phyloP scores from a whole-genome alignment of 1,140 invertebrate species.

The Drosophila guanche region DNA sequence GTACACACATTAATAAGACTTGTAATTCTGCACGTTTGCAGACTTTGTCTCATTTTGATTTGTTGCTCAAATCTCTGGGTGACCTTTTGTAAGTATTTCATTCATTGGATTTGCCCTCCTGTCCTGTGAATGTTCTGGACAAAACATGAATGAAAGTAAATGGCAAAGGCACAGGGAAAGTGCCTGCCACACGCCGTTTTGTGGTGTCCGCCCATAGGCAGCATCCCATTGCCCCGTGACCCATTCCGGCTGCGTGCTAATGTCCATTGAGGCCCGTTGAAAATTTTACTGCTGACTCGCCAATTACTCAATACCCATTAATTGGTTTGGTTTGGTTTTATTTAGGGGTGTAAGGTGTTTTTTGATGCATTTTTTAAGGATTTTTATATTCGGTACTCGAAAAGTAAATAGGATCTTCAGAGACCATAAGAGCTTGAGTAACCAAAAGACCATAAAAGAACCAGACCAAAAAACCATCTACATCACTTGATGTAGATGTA shows the following conservation, averaged over 20 bases:
- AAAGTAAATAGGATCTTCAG: too few species aligned
- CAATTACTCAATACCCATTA: conserved; percentile 60
- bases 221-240: not conserved
- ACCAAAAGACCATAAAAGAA: too few species aligned
- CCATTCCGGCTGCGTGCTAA: conserved; percentile 10
- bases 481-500: too few species aligned
- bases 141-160: conserved; percentile 5
- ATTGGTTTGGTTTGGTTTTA: conserved; percentile 1
- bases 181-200: conserved; percentile 26
- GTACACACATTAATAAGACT: too few species aligned
- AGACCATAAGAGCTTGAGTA: too few species aligned
- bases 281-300: conserved; percentile 53
- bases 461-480: too few species aligned
- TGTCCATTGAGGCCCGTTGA: conserved; percentile 23
- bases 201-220: conserved; percentile 13
- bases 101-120: conserved; percentile 15
- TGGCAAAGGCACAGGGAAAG: not conserved
- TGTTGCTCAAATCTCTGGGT: too few species aligned
- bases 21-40: too few species aligned
- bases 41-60: too few species aligned
- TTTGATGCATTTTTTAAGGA: not conserved
- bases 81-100: conserved; percentile 3
- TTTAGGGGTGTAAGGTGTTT: not conserved
- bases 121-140: conserved; percentile 16
- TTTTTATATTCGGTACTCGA: not conserved